phyloP scores from a whole-genome alignment of 2,888 invertebrate species.

The Psylliodes chrysocephalus region DNA sequence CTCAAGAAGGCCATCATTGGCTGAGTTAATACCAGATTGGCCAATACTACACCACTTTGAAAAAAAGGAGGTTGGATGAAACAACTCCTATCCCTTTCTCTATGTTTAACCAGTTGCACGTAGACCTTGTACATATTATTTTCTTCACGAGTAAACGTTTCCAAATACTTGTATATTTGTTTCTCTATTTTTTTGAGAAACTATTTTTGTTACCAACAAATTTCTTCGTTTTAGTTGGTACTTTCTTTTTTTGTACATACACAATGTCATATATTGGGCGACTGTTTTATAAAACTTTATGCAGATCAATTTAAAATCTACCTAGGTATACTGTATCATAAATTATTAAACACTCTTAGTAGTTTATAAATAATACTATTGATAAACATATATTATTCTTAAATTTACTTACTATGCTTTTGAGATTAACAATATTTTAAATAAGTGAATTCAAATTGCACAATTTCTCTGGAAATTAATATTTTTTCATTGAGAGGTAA shows the following conservation, averaged over 20 bases:
- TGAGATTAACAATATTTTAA: too few species aligned
- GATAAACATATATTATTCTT: too few species aligned
- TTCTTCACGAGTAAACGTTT: slow-evolving; percentile 22
- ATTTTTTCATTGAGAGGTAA: too few species aligned
- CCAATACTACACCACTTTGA: slow-evolving; percentile 87
- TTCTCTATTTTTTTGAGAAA: slow-evolving; percentile 19
- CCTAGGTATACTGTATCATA: too few species aligned
- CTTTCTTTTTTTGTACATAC: neutral
- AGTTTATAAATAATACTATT: too few species aligned
- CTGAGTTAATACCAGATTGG: slow-evolving; percentile 97
- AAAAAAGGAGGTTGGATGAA: slow-evolving; percentile 84
- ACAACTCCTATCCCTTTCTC: slow-evolving; percentile 52
- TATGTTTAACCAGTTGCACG: slow-evolving; percentile 42
- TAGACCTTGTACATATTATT: slow-evolving; percentile 20
- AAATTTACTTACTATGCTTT: too few species aligned
- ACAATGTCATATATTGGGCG: neutral
- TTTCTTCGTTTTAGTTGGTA: slow-evolving; percentile 10
- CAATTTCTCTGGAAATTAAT: too few species aligned
- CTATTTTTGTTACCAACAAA: slow-evolving; percentile 17
- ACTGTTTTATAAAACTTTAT: slow-evolving; percentile 7
- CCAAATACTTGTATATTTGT: slow-evolving; percentile 9
- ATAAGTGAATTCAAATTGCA: too few species aligned
- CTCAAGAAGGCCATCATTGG: slow-evolving; percentile 87
- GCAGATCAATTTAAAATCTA: too few species aligned
- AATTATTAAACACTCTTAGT: too few species aligned